Conservation (phyloP, 1,140 invertebrate genomes). For the Popillia japonica region DNA sequence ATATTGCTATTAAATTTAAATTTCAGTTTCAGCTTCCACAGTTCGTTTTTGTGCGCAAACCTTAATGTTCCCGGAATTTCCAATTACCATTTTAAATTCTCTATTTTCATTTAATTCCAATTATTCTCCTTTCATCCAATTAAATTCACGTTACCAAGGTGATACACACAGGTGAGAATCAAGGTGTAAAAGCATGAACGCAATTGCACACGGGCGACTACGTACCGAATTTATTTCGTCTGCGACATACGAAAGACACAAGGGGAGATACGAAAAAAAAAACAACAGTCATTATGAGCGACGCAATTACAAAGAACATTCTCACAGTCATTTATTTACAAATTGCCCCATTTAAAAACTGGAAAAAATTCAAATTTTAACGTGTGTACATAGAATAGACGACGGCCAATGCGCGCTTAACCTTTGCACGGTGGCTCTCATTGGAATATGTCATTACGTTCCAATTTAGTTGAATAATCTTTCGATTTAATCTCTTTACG, state of each 20-base stretch:
- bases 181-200: no score
- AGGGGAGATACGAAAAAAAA: background rate
- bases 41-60: no score
- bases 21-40: no score
- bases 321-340: background rate
- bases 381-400: background rate
- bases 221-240: background rate
- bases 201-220: no score
- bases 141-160: no score
- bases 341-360: background rate
- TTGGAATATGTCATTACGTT: slow-evolving; percentile 20
- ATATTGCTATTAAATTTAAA: no score
- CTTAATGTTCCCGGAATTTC: no score
- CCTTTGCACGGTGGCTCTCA: slow-evolving; percentile 1
- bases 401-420: background rate
- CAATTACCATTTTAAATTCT: no score
- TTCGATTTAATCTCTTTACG: slow-evolving; percentile 13
- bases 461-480: slow-evolving; percentile 23
- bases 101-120: no score
- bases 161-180: no score
- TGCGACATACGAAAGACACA: background rate
- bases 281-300: background rate
- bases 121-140: no score
- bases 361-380: slow-evolving; percentile 10
- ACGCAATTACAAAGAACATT: background rate